Evolutionary conservation across 2,113 vertebrate genomes (phyloP).

Genomic region (Neolamprologus caudopunctatus): DNA sequence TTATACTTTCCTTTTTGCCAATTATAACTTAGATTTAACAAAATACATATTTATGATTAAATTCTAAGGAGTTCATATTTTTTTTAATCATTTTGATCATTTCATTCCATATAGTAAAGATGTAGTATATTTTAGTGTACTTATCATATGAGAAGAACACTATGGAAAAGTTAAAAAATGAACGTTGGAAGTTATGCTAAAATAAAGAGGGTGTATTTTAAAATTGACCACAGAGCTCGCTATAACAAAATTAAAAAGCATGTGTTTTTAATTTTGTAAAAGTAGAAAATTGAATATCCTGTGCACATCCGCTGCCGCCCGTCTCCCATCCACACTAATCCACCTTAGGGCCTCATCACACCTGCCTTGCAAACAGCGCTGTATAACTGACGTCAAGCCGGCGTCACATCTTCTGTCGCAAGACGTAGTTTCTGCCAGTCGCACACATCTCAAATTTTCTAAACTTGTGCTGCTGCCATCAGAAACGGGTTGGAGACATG

Average conservation of each 20-base stretch:
- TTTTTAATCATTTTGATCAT: accelerated
- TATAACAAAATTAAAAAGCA: not conserved
- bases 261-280: not conserved
- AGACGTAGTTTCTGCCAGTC: not conserved
- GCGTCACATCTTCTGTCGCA: not conserved
- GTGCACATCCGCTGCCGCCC: accelerated
- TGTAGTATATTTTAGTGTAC: not conserved
- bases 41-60: not conserved
- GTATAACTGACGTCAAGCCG: not conserved
- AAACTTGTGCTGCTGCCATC: not conserved
- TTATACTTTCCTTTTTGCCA: not conserved
- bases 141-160: not conserved
- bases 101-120: not conserved
- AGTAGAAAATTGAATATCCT: not conserved
- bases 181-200: not conserved
- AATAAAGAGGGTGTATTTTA: not conserved
- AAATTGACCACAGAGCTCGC: not conserved
- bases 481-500: not conserved
- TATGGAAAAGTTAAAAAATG: not conserved
- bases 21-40: not conserved
- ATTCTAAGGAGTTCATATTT: not conserved
- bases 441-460: not conserved
- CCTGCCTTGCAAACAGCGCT: not conserved
- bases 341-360: not conserved
- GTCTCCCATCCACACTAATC: not conserved